Evolutionary conservation across 1,140 invertebrate species (phyloP).

Genomic region (Bradynema listronoti): DNA sequence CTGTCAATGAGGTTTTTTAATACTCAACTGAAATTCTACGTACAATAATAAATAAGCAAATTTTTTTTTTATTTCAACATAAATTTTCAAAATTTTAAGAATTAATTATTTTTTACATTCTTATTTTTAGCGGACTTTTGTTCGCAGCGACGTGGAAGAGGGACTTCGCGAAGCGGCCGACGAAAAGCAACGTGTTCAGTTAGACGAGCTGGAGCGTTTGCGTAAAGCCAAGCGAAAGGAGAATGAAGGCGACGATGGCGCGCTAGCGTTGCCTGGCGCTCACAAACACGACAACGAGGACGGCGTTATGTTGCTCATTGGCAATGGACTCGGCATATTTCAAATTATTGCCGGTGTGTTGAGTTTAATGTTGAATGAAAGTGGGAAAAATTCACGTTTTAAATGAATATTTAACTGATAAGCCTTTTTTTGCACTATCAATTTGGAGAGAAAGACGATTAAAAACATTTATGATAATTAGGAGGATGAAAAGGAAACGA

Average conservation of each 20-base stretch:
- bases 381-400: too few species aligned
- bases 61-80: constrained; percentile 14
- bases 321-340: constrained; percentile 54
- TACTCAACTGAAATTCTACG: neutral
- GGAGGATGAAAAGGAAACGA: too few species aligned
- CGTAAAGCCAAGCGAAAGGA: constrained; percentile 20
- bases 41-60: neutral
- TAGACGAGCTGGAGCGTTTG: constrained; percentile 21
- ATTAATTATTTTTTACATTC: constrained; percentile 16
- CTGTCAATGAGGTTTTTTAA: constrained; percentile 45
- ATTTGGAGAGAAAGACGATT: too few species aligned
- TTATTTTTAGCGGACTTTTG: constrained; percentile 46
- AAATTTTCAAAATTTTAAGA: neutral
- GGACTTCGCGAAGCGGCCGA: constrained; percentile 43
- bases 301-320: constrained; percentile 47
- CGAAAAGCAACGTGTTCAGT: constrained; percentile 46
- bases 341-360: constrained; percentile 44
- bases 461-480: too few species aligned
- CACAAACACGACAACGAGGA: too few species aligned
- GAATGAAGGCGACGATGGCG: neutral
- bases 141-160: constrained; percentile 45
- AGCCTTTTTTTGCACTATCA: too few species aligned
- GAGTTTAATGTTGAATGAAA: too few species aligned
- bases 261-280: too few species aligned
- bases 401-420: too few species aligned